phyloP scores from a whole-genome alignment of 2,113 vertebrate genomes.

The Pachycephala philippinensis region DNA sequence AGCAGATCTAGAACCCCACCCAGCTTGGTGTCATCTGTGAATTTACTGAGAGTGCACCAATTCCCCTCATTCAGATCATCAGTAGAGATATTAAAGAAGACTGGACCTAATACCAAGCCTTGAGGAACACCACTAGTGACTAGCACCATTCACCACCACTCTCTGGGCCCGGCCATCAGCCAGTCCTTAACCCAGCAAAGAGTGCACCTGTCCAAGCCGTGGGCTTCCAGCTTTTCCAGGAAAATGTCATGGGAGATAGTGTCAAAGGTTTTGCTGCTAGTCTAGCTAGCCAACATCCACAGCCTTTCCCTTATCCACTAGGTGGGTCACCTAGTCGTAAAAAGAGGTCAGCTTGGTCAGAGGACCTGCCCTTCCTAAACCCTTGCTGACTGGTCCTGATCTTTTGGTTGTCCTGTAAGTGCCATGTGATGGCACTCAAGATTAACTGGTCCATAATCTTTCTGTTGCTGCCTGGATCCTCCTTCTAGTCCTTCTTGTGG shows the following conservation, averaged over 20 bases:
- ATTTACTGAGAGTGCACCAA: neutral
- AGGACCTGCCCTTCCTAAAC: neutral
- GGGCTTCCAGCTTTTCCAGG: neutral
- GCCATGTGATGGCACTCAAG: accelerated
- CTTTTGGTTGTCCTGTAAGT: neutral
- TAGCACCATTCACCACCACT: neutral
- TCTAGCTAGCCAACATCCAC: neutral
- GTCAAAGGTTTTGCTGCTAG: neutral
- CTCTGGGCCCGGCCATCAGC: neutral
- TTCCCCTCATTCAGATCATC: neutral
- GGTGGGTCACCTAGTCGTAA: neutral
- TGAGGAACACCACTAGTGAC: neutral
- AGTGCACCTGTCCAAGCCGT: neutral
- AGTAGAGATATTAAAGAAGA: neutral
- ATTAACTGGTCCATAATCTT: neutral
- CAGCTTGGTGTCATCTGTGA: neutral
- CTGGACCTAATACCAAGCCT: neutral
- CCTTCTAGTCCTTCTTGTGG: neutral
- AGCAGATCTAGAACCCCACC: neutral
- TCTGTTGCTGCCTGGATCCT: neutral
- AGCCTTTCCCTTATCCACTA: neutral
- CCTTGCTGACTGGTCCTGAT: no score
- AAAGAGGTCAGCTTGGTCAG: neutral
- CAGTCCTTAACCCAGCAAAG: neutral
- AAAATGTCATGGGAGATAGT: neutral